phyloP scores from a whole-genome alignment of 2,113 vertebrate genomes.

The Cephalopholis sonnerati region DNA sequence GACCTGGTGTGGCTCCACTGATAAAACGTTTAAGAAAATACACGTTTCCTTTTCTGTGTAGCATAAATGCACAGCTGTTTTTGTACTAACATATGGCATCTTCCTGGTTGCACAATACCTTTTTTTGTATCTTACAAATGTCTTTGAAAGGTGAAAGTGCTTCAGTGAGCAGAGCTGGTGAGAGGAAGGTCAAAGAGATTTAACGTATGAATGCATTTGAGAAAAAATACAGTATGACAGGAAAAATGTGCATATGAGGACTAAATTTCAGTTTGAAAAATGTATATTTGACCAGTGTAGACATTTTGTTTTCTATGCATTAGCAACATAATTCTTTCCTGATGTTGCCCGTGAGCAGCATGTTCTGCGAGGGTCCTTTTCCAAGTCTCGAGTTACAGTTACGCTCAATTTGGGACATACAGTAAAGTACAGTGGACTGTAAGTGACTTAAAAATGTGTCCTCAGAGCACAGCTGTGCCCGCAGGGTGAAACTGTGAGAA shows the following conservation, averaged over 20 bases:
- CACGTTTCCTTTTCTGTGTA: slow-evolving; percentile 30
- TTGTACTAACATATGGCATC: slow-evolving; percentile 32
- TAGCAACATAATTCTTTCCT: slow-evolving; percentile 44
- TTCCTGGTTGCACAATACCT: background rate
- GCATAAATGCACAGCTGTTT: slow-evolving; percentile 13
- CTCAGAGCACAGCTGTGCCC: background rate
- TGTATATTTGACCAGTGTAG: slow-evolving; percentile 29
- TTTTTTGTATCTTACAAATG: background rate
- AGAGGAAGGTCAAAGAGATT: slow-evolving; percentile 28
- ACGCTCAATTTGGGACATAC: slow-evolving; percentile 53
- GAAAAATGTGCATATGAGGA: slow-evolving; percentile 1
- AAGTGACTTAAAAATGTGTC: slow-evolving; percentile 38
- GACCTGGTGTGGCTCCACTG: slow-evolving; percentile 53
- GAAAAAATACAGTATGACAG: slow-evolving; percentile 15
- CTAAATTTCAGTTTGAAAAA: slow-evolving; percentile 10
- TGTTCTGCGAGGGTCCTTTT: slow-evolving; percentile 40
- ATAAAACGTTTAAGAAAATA: slow-evolving; percentile 62
- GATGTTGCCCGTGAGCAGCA: slow-evolving; percentile 37
- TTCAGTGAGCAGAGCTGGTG: slow-evolving; percentile 10
- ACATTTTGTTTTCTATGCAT: slow-evolving; percentile 42
- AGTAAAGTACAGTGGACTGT: slow-evolving; percentile 36
- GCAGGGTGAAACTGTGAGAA: slow-evolving; percentile 12
- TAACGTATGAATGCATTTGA: slow-evolving; percentile 6
- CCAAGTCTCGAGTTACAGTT: slow-evolving; percentile 53
- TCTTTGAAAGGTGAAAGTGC: background rate